Evolutionary conservation across 2,797 vertebrate genomes (phyloP).

Genomic region (Adrianichthys oophorus): DNA sequence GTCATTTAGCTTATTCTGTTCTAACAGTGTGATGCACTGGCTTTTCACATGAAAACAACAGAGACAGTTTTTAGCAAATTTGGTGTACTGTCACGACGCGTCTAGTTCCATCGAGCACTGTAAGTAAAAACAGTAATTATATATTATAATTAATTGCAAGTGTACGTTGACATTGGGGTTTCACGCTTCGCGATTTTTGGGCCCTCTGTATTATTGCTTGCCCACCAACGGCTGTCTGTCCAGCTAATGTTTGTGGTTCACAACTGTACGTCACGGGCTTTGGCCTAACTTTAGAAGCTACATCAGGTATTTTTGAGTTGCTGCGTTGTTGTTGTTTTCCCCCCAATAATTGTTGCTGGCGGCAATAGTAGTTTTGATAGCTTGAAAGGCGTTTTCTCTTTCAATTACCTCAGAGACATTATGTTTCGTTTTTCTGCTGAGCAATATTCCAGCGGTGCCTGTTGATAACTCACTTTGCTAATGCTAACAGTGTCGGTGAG

Average conservation of each 20-base stretch:
- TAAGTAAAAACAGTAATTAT: slow-evolving; percentile 46
- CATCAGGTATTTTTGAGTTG: neutral
- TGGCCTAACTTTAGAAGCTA: slow-evolving; percentile 49
- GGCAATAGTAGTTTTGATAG: neutral
- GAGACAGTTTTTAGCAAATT: slow-evolving; percentile 24
- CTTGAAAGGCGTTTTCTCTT: fast-evolving
- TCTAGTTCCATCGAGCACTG: slow-evolving; percentile 50
- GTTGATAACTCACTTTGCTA: slow-evolving; percentile 35
- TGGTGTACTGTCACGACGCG: slow-evolving; percentile 35
- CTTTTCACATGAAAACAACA: slow-evolving; percentile 7
- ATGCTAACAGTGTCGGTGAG: slow-evolving; percentile 58
- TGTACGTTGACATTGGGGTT: neutral
- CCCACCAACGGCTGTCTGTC: slow-evolving; percentile 5
- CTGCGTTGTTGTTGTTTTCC: slow-evolving; percentile 1
- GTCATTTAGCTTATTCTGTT: neutral
- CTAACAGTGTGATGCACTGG: slow-evolving; percentile 40
- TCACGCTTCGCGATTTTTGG: neutral
- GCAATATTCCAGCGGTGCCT: neutral
- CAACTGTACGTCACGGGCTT: slow-evolving; percentile 5
- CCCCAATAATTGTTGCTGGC: fast-evolving
- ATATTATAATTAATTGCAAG: neutral
- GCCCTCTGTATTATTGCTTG: neutral
- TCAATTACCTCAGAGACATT: neutral
- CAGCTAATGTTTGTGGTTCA: neutral
- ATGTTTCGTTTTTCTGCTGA: neutral